These are phyloP conservation scores for Felis chaus DNA, from an alignment of 2,113 vertebrate genomes.

Conservation along the genomic window DNA sequence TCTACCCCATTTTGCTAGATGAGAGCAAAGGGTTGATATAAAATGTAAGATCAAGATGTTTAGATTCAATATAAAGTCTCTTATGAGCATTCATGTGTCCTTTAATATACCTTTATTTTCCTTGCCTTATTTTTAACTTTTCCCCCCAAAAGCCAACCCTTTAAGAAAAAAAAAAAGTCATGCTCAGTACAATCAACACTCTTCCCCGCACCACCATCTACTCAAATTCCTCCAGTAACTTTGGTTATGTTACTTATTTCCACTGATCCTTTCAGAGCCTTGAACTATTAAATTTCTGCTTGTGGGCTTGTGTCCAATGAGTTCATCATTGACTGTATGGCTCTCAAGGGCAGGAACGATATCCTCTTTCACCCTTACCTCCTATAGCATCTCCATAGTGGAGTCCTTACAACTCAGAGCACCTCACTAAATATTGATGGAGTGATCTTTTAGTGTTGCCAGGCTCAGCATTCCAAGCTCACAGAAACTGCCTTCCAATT, in stretches of 20 bases:
- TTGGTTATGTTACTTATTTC: not conserved
- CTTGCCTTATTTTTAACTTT: not conserved
- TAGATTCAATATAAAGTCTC: not conserved
- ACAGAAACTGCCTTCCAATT: constrained; percentile 56
- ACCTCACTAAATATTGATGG: constrained; percentile 30
- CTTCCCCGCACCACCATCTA: not conserved
- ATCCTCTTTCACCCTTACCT: not conserved
- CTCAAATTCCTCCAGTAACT: not conserved
- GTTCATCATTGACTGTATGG: not conserved
- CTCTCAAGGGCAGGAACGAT: not conserved
- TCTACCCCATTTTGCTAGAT: not conserved
- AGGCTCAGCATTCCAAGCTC: constrained; percentile 43
- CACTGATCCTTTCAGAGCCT: not conserved
- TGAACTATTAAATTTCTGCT: not conserved
- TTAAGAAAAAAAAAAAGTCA: not conserved
- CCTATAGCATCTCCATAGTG: constrained; percentile 7
- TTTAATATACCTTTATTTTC: not conserved
- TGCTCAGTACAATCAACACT: not conserved
- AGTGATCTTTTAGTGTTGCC: constrained; percentile 33
- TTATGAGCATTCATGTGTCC: not conserved
- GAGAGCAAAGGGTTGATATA: not conserved
- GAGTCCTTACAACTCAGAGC: not conserved
- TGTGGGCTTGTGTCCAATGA: not conserved
- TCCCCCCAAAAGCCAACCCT: not conserved
- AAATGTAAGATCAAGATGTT: not conserved